Evolutionary conservation across 2,888 invertebrate genomes (phyloP).

Genomic region (Falcaria lacertinaria): DNA sequence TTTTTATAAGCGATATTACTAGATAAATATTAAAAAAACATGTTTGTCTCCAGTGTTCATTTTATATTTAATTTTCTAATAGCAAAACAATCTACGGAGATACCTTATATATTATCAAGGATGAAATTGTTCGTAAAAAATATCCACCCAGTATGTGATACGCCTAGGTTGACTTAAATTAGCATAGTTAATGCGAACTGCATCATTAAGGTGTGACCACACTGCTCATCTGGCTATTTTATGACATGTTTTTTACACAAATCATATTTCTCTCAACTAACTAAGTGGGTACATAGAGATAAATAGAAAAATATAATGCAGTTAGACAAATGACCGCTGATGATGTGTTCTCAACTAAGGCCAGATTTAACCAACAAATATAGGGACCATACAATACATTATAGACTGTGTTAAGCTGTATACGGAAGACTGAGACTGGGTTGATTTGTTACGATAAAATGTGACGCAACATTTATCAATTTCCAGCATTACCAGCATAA

Average conservation of each 20-base stretch:
- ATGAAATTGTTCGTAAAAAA: not conserved
- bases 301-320: too few species aligned
- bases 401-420: too few species aligned
- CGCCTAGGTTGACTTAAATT: conserved; percentile 21
- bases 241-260: not conserved
- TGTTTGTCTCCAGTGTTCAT: not conserved
- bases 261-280: not conserved
- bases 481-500: too few species aligned
- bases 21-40: not conserved
- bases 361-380: too few species aligned
- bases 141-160: conserved; percentile 14
- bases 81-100: too few species aligned
- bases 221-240: conserved; percentile 3
- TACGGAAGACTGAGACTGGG: too few species aligned
- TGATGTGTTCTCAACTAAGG: too few species aligned
- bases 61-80: not conserved
- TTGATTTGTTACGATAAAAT: too few species aligned
- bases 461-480: too few species aligned
- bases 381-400: too few species aligned
- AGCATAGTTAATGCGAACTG: conserved; percentile 26
- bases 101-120: not conserved
- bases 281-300: too few species aligned
- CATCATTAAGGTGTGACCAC: conserved; percentile 20
- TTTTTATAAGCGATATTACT: not conserved
- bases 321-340: too few species aligned